Evolutionary conservation across 2,888 invertebrate genomes (phyloP), one percentile per base, ranked within the genome.

Genomic region (Drosophila recens): DNA sequence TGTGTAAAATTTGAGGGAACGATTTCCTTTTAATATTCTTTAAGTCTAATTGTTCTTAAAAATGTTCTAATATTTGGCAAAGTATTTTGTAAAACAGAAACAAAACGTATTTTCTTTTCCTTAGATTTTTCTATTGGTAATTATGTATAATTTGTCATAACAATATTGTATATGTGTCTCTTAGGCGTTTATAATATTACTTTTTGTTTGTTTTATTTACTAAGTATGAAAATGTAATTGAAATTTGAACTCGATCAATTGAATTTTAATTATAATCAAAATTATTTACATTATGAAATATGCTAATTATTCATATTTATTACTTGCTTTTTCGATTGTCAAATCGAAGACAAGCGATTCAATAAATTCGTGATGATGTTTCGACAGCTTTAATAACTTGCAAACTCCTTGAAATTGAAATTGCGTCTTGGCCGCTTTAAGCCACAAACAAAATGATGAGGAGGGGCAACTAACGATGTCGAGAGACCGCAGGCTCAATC

Each of bases 221-320:
- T 88, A 86, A 63, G 57, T 74, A 68, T 79, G 70, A 83, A 78
- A 74, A 67, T 78, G 68, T 89, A 62, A 71, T 72, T 78, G 69
- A 68, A 82, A 79, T 84, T 84, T 80, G 87, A 89, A 87, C 81
- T 46, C 36, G 56, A 45, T 89, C 77, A 73, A 68, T 75, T 76
- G 27, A 79, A 65, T 87, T 76, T 20, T 80, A 88, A 80, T 87
- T 67, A 67, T 75, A 69, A 73, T 75, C 87, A 82, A 85, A 87
- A 87, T 80, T 86, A 86, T 86, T 78, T 86, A 86, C 86, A 86
- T 65, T 72, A 70, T 89, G 81, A 79, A 72, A 76, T 81, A 75
- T 58, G 48, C 71, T 80, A 87, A 69, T 87, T 67, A 58, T 64
- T 65, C 64, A 38, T 49, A 59, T 67, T 23, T 70, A 43, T 56